Evolutionary conservation across 2,797 vertebrate genomes (phyloP), one percentile per base, ranked within the genome.

Genomic region (Hemitrygon akajei): DNA sequence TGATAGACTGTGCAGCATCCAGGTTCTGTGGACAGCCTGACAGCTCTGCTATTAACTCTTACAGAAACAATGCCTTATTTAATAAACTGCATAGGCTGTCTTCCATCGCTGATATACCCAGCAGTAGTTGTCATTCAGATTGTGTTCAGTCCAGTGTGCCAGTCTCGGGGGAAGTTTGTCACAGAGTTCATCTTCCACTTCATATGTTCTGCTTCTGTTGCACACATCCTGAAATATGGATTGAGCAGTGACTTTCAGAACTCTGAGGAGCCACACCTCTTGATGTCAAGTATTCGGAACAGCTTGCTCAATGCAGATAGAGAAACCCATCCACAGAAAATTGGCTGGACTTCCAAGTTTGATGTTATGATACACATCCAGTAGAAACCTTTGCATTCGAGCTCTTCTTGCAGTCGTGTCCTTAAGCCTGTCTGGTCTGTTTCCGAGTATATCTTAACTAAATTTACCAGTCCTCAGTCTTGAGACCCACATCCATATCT

Each of bases 1-100:
- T 95, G 93, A 95, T 94, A 75, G 96, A 94, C 95, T 93, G 80
- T 94, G 95, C 82, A 60, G 91, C 79, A 81, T 96, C 95, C 94
- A 87, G 95, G 95, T 95, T 95, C 94, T 75, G 71, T 58, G 91
- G 71, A 76, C 40, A 73, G 71, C 71, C 91, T 93, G 91, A 93
- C 71, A 93, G 91, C 91, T 93, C 91, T 93, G 37, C 71, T 93
- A 93, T 93, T 93, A 93, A 93, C 69, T 93, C 40, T 93, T 76
- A 56, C 91, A 56, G 71, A 93, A 75, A 71, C 47, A 93, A 76
- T 93, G 91, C 47, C 27, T 71, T 76, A 76, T 76, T 93, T 93
- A 93, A 76, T 93, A 58, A 93, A 40, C 91, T 75, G 7, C 2
- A 30, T 73, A 92, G 91, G 71, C 25, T 75, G 73, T 56, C 73